These are phyloP conservation scores for Ernsta delagoae DNA, from an alignment of 2,888 invertebrate species.

Conservation along the genomic window DNA sequence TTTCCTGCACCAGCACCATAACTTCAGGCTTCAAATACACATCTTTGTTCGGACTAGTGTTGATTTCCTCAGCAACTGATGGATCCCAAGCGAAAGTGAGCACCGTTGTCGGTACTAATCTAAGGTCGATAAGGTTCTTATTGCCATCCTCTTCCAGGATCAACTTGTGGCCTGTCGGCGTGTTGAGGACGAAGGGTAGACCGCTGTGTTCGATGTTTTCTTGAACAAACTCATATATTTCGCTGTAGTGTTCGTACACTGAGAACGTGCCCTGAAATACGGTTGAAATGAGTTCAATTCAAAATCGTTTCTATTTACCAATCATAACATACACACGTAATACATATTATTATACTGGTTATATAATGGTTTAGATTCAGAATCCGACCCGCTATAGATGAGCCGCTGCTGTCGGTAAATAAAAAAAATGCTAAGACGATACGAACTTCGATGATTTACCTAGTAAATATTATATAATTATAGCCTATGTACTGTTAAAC, in stretches of 20 bases:
- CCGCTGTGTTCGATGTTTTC: slow-evolving; percentile 89
- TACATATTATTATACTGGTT: too few relatives aligned
- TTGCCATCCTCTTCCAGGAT: slow-evolving; percentile 87
- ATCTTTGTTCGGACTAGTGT: slow-evolving; percentile 79
- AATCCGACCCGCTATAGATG: too few relatives aligned
- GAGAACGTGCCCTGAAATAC: slow-evolving; percentile 93
- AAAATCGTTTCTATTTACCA: too few relatives aligned
- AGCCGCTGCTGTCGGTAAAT: too few relatives aligned
- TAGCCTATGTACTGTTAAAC: too few relatives aligned
- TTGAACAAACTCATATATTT: slow-evolving; percentile 91
- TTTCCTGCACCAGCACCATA: slow-evolving; percentile 87
- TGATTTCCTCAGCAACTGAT: slow-evolving; percentile 77
- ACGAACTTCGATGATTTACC: too few relatives aligned
- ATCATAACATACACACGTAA: too few relatives aligned
- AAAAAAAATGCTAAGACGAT: too few relatives aligned
- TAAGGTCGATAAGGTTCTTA: slow-evolving; percentile 90
- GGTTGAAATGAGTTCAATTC: slow-evolving; percentile 9
- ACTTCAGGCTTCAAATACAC: slow-evolving; percentile 92
- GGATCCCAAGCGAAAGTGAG: slow-evolving; percentile 90
- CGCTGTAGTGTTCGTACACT: slow-evolving; percentile 90
- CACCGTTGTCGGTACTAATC: slow-evolving; percentile 93
- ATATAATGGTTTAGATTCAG: too few relatives aligned
- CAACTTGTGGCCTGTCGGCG: slow-evolving; percentile 88
- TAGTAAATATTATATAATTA: too few relatives aligned
- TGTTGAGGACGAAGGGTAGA: slow-evolving; percentile 88